These are phyloP conservation scores for Orthonyx spaldingii DNA, from an alignment of 2,113 vertebrate genomes.

Conservation along the genomic window DNA sequence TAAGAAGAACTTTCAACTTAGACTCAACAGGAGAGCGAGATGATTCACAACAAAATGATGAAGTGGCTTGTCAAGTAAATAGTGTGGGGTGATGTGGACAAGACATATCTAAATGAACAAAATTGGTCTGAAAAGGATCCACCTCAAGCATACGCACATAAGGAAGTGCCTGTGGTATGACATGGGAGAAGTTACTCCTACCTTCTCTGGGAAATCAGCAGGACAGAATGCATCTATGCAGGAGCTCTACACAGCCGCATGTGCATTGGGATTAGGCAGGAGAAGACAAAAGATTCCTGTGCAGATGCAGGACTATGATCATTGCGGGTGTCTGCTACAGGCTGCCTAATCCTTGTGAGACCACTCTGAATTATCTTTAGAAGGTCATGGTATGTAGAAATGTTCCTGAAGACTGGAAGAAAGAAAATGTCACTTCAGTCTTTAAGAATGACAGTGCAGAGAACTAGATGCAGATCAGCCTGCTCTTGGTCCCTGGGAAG, in stretches of 20 bases:
- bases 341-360: background rate
- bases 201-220: background rate
- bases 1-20: background rate
- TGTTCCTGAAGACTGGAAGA: background rate
- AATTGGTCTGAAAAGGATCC: background rate
- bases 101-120: background rate
- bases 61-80: background rate
- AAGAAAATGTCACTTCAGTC: background rate
- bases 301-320: background rate
- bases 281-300: background rate
- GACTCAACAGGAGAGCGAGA: background rate
- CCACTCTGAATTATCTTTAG: background rate
- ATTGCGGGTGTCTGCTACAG: background rate
- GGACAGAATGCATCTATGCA: fast-evolving
- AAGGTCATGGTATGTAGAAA: background rate
- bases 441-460: background rate
- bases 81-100: fast-evolving
- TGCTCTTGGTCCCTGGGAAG: fast-evolving
- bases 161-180: background rate
- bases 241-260: background rate
- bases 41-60: background rate
- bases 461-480: background rate
- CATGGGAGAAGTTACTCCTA: background rate
- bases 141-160: background rate
- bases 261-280: background rate